Evolutionary conservation across 2,888 invertebrate species (phyloP).

Genomic region (Coecobrya sp.): DNA sequence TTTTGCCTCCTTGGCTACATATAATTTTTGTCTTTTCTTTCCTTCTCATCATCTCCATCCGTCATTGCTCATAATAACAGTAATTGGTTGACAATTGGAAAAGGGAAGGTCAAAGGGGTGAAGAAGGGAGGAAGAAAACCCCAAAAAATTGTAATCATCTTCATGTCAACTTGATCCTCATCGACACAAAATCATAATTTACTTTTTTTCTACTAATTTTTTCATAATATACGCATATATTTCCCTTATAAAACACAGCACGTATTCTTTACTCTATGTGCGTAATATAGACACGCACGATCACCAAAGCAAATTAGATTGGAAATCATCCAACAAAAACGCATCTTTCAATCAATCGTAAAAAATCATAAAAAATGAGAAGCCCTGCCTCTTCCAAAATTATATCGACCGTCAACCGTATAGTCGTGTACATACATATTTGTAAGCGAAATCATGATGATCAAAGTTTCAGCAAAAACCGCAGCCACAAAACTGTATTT

Average conservation of each 20-base stretch:
- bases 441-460: too few species aligned
- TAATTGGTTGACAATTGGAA: constrained; percentile 53
- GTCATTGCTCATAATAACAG: not conserved
- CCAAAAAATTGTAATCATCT: not conserved
- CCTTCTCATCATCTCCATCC: not conserved
- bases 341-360: constrained; percentile 41
- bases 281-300: constrained; percentile 5
- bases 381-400: not conserved
- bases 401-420: too few species aligned
- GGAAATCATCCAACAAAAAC: constrained; percentile 44
- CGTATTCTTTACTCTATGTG: not conserved
- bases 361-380: not conserved
- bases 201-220: constrained; percentile 2
- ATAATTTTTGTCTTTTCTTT: not conserved
- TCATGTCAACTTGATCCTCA: not conserved
- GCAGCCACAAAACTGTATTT: constrained; percentile 59
- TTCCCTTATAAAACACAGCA: not conserved
- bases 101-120: constrained; percentile 50
- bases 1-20: constrained; percentile 4
- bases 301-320: constrained; percentile 39
- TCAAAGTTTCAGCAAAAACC: constrained; percentile 14
- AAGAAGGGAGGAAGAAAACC: constrained; percentile 44
- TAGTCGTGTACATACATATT: too few species aligned
- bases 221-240: not conserved
- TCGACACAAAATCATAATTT: not conserved